Evolutionary conservation across 2,797 vertebrate species (phyloP).

Genomic region (Acanthiza pusilla): DNA sequence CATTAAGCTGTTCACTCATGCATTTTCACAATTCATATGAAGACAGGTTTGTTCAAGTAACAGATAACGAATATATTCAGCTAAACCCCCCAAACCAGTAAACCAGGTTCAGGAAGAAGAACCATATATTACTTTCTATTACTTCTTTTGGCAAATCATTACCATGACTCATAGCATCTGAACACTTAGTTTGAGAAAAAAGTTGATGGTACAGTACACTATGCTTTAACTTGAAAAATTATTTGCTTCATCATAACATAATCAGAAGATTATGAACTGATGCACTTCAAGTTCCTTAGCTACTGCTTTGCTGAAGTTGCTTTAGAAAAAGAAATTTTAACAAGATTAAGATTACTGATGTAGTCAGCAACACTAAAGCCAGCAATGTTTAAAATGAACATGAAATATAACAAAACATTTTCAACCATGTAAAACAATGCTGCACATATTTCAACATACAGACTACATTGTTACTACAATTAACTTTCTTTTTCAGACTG

Average conservation of each 20-base stretch:
- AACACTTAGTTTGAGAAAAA: not conserved
- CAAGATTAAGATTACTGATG: not conserved
- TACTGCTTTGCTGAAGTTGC: slow-evolving; percentile 22
- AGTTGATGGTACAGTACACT: not conserved
- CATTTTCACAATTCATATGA: slow-evolving; percentile 35
- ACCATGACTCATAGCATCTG: not conserved
- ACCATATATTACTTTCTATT: slow-evolving; percentile 27
- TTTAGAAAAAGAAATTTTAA: slow-evolving; percentile 25
- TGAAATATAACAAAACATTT: not conserved
- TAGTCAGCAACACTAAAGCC: slow-evolving; percentile 2
- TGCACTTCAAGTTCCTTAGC: not conserved
- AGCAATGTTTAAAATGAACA: slow-evolving; percentile 15
- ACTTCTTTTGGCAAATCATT: slow-evolving; percentile 18
- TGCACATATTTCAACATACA: not conserved
- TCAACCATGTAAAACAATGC: not conserved
- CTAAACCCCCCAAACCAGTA: not conserved
- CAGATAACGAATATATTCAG: slow-evolving; percentile 19
- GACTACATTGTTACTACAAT: not conserved
- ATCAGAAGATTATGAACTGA: not conserved
- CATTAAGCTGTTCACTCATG: slow-evolving; percentile 32
- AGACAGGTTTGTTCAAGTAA: slow-evolving; percentile 35
- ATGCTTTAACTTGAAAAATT: not conserved
- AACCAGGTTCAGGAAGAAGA: slow-evolving; percentile 25
- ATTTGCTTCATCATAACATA: not conserved
- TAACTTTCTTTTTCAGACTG: not conserved